A percentile compares a stretch with the other conserved stretches of the same genome.
Conservation (phyloP, 2,113 vertebrate species). For the Dromas ardeola region DNA sequence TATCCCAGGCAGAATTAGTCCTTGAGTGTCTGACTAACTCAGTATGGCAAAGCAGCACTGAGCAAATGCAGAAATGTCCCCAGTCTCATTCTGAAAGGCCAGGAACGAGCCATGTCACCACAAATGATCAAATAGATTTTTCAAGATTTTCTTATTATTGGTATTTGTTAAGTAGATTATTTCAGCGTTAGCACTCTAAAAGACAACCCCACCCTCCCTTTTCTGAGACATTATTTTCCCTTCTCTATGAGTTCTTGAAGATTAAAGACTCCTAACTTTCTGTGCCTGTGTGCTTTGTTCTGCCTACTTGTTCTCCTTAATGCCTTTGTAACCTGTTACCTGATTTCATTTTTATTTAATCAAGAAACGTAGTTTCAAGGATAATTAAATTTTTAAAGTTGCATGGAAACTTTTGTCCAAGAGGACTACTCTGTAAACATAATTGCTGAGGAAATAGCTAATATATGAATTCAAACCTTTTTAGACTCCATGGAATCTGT, state of each 20-base stretch:
- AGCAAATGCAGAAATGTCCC: not conserved
- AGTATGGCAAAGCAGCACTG: not conserved
- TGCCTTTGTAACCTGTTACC: not conserved
- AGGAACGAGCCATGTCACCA: not conserved
- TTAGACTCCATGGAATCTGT: not conserved
- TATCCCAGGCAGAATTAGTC: not conserved
- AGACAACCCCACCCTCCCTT: rapidly evolving
- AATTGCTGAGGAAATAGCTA: not conserved
- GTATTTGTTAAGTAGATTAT: not conserved
- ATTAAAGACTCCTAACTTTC: not conserved
- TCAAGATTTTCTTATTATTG: not conserved
- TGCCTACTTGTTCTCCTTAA: not conserved
- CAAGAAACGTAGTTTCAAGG: not conserved
- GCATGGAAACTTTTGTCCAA: not conserved
- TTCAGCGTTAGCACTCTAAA: not conserved
- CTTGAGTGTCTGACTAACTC: not conserved
- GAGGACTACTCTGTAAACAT: not conserved
- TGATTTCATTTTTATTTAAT: not conserved
- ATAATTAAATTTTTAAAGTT: not conserved
- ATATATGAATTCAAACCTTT: not conserved
- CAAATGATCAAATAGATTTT: not conserved
- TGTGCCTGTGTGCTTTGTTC: not conserved
- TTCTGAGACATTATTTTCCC: not conserved
- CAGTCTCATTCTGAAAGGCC: not conserved
- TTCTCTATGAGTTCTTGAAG: not conserved